These are phyloP conservation scores for Protodeltote pygarga DNA, from an alignment of 2,888 invertebrate species.

Conservation along the genomic window DNA sequence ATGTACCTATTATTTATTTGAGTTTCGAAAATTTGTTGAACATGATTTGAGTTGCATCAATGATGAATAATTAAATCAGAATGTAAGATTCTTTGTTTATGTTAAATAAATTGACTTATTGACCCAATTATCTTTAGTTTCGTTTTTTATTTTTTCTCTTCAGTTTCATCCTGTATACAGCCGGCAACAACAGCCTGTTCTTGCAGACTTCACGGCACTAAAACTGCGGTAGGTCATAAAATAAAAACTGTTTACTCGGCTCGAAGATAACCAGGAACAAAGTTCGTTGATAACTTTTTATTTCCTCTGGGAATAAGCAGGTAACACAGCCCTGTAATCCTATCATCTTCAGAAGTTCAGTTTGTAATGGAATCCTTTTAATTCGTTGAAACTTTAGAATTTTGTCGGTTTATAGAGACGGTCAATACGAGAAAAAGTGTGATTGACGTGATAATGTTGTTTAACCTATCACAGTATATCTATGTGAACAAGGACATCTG, in stretches of 20 bases:
- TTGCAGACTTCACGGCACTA: constrained; percentile 57
- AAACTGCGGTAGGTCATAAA: constrained; percentile 78
- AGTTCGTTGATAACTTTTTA: constrained; percentile 85
- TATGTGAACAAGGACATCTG: background rate
- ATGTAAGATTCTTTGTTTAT: no score
- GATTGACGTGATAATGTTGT: constrained; percentile 18
- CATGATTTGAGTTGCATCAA: no score
- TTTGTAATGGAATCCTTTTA: constrained; percentile 39
- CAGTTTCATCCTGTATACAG: constrained; percentile 15
- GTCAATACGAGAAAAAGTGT: constrained; percentile 21
- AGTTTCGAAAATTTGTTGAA: no score
- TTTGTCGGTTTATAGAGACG: constrained; percentile 11
- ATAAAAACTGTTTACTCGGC: constrained; percentile 84
- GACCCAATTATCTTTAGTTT: background rate
- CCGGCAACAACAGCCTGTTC: constrained; percentile 23
- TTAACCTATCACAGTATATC: background rate
- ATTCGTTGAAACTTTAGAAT: constrained; percentile 29
- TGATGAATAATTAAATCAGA: no score
- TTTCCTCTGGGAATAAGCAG: constrained; percentile 72
- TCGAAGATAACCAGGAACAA: constrained; percentile 80
- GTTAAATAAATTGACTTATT: no score
- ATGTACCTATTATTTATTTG: no score
- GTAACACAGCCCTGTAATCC: constrained; percentile 59
- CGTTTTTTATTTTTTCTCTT: background rate
- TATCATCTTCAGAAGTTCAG: constrained; percentile 48